Base-by-base conservation (phyloP, 2,888 invertebrate species). In the Amiota mariae region DNA sequence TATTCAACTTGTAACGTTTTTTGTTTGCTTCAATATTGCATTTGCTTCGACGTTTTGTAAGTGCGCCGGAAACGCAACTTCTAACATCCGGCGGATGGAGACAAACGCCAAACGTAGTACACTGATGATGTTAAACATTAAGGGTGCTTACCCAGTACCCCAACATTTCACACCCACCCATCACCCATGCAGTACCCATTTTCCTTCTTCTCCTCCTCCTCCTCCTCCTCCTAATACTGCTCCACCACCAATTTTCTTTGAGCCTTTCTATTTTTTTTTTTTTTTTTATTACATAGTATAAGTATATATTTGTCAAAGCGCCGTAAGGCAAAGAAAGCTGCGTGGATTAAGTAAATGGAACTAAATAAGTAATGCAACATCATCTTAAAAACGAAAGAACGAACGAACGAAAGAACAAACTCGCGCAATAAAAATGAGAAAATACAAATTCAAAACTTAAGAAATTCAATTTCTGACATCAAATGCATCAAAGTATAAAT, bases 381-480 rank as follows among this genome's bases (percentile, higher is more conserved):
- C 46, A 47, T 36, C 36, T 36, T 36, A 36, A 36, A 6, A 36
- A 36, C 36, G 36, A 36, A 36, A 36, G 36, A 6, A 36, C 36
- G 8, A 36, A 24, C 24, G 24, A 24, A 36, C 36, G 8, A 36
- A 24, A 1, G 24, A 24, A 36, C 36, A 6, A 36, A 36, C 36
- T 36, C 36, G 6, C 36, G 36, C 36, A 36, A 4, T 36, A 6
- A 36, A 36, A 36, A 36, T 36, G 36, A 36, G 36, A 36, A 36
- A 36, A 36, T 36, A 36, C 1, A 36, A 36, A 36, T 36, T 36
- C 36, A 36, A 36, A 36, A 80, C 82, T 84, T 64, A 86, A 86
- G 83, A 87, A 87, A 87, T 87, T 86, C 86, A 87, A 88, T 88
- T 87, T 87, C 80, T 81, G 83, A 78, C 85, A 84, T 82, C 87